These are phyloP conservation scores for Aphidius ervi DNA, from an alignment of 1,140 invertebrate species.

Conservation along the genomic window DNA sequence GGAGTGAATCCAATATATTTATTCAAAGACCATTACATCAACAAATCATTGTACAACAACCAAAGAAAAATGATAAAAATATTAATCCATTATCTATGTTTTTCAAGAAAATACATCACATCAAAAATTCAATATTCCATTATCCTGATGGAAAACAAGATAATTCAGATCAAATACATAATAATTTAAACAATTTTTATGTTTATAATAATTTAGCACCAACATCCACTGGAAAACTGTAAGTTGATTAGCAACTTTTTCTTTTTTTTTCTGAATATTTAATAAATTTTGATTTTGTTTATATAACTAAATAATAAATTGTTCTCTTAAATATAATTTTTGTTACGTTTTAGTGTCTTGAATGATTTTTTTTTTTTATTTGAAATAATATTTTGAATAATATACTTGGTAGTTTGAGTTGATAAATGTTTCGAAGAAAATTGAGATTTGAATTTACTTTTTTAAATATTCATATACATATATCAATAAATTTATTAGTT, in stretches of 20 bases:
- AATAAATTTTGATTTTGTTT: too few species aligned
- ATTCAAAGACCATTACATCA: conserved; percentile 40
- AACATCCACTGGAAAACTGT: neutral
- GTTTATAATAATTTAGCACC: conserved; percentile 11
- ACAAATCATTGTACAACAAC: conserved; percentile 37
- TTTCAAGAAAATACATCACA: conserved; percentile 30
- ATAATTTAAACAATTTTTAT: conserved; percentile 15
- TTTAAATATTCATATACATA: too few species aligned
- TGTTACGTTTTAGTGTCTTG: too few species aligned
- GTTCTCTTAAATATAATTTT: too few species aligned
- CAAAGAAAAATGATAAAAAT: conserved; percentile 28
- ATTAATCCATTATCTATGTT: conserved; percentile 30
- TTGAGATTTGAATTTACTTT: too few species aligned
- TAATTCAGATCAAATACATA: conserved; percentile 1
- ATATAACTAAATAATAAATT: too few species aligned
- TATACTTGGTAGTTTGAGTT: too few species aligned
- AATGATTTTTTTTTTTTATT: neutral
- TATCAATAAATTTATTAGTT: too few species aligned
- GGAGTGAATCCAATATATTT: conserved; percentile 16
- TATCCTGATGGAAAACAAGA: neutral
- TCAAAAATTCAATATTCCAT: conserved; percentile 31
- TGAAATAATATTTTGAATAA: too few species aligned
- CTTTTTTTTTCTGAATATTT: too few species aligned
- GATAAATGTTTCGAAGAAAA: too few species aligned
- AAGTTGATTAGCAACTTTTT: too few species aligned